phyloP scores from a whole-genome alignment of 2,888 invertebrate genomes.

The Cheilosia impressa region DNA sequence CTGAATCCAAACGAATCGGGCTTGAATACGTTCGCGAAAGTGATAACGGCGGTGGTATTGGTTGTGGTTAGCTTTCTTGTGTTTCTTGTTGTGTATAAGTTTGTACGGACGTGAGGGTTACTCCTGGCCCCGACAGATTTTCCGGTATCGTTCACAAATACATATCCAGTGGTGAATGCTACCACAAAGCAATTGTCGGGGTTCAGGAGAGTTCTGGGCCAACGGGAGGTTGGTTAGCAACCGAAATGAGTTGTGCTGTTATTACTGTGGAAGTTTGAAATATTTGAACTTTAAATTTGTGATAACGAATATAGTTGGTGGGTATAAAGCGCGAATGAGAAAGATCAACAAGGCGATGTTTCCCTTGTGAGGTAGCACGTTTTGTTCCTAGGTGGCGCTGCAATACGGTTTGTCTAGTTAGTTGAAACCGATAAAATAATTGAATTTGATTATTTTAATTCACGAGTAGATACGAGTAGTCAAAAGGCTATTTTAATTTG shows the following conservation, averaged over 20 bases:
- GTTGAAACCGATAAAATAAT: not conserved
- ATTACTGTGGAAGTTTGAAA: not conserved
- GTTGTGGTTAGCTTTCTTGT: slow-evolving; percentile 89
- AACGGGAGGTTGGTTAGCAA: slow-evolving; percentile 79
- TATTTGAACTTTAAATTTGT: slow-evolving; percentile 36
- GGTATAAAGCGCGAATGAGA: not conserved
- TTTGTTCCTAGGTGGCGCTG: not conserved
- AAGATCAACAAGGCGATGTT: not conserved
- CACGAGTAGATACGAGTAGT: too few species aligned
- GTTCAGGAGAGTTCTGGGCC: slow-evolving; percentile 83
- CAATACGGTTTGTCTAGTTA: not conserved
- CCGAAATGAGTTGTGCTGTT: not conserved
- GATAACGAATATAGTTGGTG: slow-evolving; percentile 28
- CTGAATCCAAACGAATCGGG: slow-evolving; percentile 87
- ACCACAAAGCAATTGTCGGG: slow-evolving; percentile 81
- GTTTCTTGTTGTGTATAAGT: slow-evolving; percentile 90
- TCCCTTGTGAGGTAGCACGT: not conserved
- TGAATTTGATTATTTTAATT: not conserved
- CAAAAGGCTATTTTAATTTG: too few species aligned
- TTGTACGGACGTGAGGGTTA: slow-evolving; percentile 90
- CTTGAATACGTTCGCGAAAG: slow-evolving; percentile 89
- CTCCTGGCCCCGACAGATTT: slow-evolving; percentile 87
- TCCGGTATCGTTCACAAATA: slow-evolving; percentile 81
- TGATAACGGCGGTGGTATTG: slow-evolving; percentile 88
- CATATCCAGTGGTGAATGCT: slow-evolving; percentile 77